A percentile compares a stretch with the other conserved stretches of the same genome.
phyloP scores from a whole-genome alignment of 1,140 invertebrate genomes.

The Cydia fagiglandana region DNA sequence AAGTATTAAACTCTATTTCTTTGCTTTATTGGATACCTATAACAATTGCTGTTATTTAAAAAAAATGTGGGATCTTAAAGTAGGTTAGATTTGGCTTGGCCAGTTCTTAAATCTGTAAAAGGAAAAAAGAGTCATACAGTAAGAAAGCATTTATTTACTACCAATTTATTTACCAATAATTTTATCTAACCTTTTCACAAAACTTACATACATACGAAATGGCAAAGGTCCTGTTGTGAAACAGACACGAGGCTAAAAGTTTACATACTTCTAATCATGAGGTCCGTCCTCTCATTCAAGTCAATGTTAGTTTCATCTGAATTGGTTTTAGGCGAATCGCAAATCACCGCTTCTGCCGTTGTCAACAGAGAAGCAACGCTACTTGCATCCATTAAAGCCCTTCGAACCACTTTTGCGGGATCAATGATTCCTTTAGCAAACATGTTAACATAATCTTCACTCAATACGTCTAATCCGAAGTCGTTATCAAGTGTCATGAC shows the following conservation, averaged over 20 bases:
- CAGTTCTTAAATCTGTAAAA: too few species aligned
- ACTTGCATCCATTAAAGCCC: slow-evolving; percentile 93
- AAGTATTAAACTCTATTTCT: too few species aligned
- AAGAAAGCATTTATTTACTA: too few species aligned
- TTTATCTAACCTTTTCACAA: not conserved
- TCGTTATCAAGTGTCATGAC: slow-evolving; percentile 82
- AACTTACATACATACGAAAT: not conserved
- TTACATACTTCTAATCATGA: slow-evolving; percentile 1
- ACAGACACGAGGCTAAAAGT: not conserved
- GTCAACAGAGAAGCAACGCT: slow-evolving; percentile 88
- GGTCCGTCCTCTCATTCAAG: not conserved
- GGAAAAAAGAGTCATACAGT: too few species aligned
- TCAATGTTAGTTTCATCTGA: not conserved
- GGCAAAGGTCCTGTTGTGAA: not conserved
- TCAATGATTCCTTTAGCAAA: slow-evolving; percentile 95
- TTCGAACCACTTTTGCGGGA: slow-evolving; percentile 94
- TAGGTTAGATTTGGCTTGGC: too few species aligned
- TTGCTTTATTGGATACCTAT: too few species aligned
- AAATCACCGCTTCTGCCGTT: slow-evolving; percentile 87
- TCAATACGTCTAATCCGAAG: slow-evolving; percentile 94
- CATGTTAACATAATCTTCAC: slow-evolving; percentile 93
- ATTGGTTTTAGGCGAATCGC: slow-evolving; percentile 80
- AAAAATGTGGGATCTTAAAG: too few species aligned
- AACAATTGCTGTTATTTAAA: too few species aligned
- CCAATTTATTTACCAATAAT: not conserved